Conservation (phyloP, 2,888 invertebrate species). For the Penaeus monodon region DNA sequence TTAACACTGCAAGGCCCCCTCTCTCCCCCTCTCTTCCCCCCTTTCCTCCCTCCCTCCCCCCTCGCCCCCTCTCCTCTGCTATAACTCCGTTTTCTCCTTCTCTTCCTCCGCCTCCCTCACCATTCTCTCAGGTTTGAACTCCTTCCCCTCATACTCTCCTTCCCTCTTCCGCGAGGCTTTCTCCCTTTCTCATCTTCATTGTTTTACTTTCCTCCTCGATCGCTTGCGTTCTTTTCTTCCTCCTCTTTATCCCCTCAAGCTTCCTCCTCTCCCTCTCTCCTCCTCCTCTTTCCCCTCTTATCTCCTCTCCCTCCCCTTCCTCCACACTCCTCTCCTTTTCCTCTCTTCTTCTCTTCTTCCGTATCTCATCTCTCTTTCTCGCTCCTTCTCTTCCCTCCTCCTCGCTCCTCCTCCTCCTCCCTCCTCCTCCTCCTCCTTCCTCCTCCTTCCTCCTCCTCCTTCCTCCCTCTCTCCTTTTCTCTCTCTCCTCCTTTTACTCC, state of each 20-base stretch:
- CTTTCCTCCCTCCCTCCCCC: background rate
- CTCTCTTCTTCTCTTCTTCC: background rate
- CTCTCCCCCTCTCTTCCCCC: background rate
- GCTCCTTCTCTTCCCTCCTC: background rate
- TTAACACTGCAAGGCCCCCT: constrained; percentile 17
- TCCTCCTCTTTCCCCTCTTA: too few relatives aligned
- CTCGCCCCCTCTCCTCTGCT: background rate
- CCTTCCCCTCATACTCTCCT: too few relatives aligned
- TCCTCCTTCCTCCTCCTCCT: background rate
- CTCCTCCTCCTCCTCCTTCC: background rate
- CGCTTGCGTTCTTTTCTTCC: background rate
- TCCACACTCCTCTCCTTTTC: background rate
- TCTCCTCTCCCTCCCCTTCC: too few relatives aligned
- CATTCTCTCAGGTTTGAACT: too few relatives aligned
- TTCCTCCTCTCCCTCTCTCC: too few relatives aligned
- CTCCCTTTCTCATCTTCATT: too few relatives aligned
- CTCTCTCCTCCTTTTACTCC: background rate
- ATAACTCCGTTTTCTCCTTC: too few relatives aligned
- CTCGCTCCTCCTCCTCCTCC: background rate
- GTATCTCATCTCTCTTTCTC: background rate
- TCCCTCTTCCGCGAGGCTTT: too few relatives aligned
- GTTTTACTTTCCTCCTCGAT: background rate
- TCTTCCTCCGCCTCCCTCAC: too few relatives aligned
- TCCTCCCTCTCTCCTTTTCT: background rate
- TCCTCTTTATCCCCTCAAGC: too few relatives aligned